Evolutionary conservation across 2,888 invertebrate species (phyloP).

Genomic region (Nycteola revayana): DNA sequence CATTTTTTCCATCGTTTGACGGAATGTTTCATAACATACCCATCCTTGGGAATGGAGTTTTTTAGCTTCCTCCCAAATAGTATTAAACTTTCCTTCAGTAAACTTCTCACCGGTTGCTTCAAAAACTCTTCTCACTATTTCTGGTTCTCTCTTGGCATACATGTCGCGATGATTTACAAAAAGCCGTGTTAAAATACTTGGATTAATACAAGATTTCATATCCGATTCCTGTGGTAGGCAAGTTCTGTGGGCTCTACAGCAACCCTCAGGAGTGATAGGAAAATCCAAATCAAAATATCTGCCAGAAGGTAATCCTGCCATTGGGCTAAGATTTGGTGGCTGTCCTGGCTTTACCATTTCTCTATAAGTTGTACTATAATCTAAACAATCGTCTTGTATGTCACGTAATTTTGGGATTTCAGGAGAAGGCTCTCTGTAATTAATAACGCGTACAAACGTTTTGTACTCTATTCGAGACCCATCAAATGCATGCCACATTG

Average conservation of each 20-base stretch:
- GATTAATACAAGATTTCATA: constrained; percentile 51
- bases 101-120: constrained; percentile 75
- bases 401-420: constrained; percentile 66
- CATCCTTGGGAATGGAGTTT: constrained; percentile 71
- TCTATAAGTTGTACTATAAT: constrained; percentile 62
- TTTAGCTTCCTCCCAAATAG: constrained; percentile 75
- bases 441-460: constrained; percentile 71
- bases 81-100: constrained; percentile 68
- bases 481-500: constrained; percentile 68
- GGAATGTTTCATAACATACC: constrained; percentile 81
- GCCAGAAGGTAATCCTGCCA: constrained; percentile 67
- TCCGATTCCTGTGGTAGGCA: constrained; percentile 64
- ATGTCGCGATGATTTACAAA: constrained; percentile 64
- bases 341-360: constrained; percentile 65
- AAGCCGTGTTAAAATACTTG: constrained; percentile 55
- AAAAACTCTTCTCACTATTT: constrained; percentile 68
- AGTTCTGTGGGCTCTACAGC: constrained; percentile 46
- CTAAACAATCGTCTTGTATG: constrained; percentile 49
- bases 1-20: constrained; percentile 42
- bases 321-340: constrained; percentile 35
- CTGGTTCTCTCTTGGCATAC: constrained; percentile 58
- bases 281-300: constrained; percentile 65
- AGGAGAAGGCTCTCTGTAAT: constrained; percentile 63
- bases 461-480: constrained; percentile 71
- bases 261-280: constrained; percentile 54